A percentile compares a stretch with the other conserved stretches of the same genome.
These are phyloP conservation scores for Alcis repandata DNA, from an alignment of 2,888 invertebrate genomes.

Conservation along the genomic window DNA sequence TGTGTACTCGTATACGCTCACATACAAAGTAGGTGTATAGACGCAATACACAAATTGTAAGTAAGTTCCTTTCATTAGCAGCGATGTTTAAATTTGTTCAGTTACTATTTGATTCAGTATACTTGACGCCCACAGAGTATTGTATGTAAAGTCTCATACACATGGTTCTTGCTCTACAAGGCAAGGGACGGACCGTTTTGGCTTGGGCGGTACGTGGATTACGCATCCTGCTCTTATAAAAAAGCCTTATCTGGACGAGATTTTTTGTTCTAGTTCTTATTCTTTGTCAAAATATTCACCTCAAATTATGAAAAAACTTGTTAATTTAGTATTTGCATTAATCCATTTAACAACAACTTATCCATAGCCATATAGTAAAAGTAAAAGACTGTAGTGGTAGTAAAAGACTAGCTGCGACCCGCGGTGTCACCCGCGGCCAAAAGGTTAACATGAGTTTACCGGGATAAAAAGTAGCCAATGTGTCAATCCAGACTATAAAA, in stretches of 20 bases:
- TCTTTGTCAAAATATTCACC: neutral
- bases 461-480: no score
- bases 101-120: constrained; percentile 10
- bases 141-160: constrained; percentile 77
- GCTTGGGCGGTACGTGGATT: constrained; percentile 54
- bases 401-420: no score
- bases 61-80: neutral
- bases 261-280: neutral
- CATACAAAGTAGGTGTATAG: no score
- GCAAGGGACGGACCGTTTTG: constrained; percentile 73
- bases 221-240: constrained; percentile 20
- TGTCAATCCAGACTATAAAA: no score
- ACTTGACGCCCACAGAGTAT: constrained; percentile 72
- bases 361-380: no score
- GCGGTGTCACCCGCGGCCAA: no score
- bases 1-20: no score
- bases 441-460: no score
- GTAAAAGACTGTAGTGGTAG: no score
- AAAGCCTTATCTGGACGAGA: neutral
- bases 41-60: neutral
- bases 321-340: no score
- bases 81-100: neutral
- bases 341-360: neutral
- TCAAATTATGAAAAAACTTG: neutral
- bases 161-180: constrained; percentile 56